Evolutionary conservation across 2,797 vertebrate genomes (phyloP).

Genomic region (Simalia tracyae): DNA sequence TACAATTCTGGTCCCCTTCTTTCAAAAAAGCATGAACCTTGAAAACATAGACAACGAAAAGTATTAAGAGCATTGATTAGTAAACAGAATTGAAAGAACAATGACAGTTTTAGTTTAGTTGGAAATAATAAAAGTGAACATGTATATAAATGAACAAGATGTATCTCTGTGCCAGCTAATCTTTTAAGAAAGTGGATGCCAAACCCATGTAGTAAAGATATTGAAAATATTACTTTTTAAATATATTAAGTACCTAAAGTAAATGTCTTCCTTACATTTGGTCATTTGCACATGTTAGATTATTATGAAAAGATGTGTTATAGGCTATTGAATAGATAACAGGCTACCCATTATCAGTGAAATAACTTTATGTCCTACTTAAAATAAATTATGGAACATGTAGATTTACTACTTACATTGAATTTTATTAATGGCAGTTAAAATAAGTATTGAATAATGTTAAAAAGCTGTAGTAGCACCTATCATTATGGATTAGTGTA

Average conservation of each 20-base stretch:
- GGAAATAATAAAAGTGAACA: not conserved
- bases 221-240: not conserved
- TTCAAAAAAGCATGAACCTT: not conserved
- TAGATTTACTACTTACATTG: not conserved
- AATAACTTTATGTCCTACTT: not conserved
- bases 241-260: not conserved
- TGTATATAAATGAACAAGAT: not conserved
- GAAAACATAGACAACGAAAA: not conserved
- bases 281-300: not conserved
- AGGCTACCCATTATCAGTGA: not conserved
- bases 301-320: not conserved
- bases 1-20: not conserved
- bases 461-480: not conserved
- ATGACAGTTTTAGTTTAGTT: not conserved
- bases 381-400: not conserved
- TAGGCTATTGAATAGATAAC: not conserved
- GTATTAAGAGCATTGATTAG: not conserved
- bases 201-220: not conserved
- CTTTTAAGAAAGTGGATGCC: not conserved
- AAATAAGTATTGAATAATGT: not conserved
- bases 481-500: not conserved
- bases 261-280: not conserved
- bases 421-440: not conserved
- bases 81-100: not conserved
- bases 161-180: not conserved